Evolutionary conservation across 2,113 vertebrate genomes (phyloP).

Genomic region (Xenopus laevis): DNA sequence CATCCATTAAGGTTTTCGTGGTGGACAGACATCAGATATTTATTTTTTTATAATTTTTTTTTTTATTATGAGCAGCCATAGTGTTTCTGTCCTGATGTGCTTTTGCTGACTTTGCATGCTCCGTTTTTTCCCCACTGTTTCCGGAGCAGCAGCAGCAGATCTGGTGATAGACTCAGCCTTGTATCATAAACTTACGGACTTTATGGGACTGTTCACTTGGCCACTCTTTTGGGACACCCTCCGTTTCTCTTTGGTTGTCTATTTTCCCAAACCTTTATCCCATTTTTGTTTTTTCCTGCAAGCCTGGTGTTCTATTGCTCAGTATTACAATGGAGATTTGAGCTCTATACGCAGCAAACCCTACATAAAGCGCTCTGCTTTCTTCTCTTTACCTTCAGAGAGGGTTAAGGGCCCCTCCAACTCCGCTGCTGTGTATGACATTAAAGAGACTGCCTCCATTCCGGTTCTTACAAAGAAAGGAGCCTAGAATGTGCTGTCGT

Average conservation of each 20-base stretch:
- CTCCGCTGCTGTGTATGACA: constrained; percentile 37
- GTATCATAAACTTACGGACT: constrained; percentile 25
- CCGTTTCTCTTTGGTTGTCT: constrained; percentile 47
- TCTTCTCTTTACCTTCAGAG: constrained; percentile 53
- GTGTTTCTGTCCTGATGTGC: background rate
- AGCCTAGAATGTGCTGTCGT: constrained; percentile 59
- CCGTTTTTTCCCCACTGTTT: constrained; percentile 59
- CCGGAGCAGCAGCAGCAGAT: constrained; percentile 61
- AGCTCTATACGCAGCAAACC: constrained; percentile 59
- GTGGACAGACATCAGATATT: background rate
- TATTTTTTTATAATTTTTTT: background rate
- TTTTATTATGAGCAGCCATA: background rate
- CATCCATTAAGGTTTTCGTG: background rate
- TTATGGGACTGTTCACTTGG: background rate
- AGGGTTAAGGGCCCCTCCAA: constrained; percentile 56
- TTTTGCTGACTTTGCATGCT: constrained; percentile 78
- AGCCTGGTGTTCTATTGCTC: constrained; percentile 56
- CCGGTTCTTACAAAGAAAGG: constrained; percentile 59
- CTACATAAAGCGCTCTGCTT: constrained; percentile 48
- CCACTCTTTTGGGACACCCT: background rate
- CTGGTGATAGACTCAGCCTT: background rate
- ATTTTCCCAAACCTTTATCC: constrained; percentile 46
- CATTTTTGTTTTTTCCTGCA: constrained; percentile 35
- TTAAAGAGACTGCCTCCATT: constrained; percentile 51
- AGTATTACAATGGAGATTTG: constrained; percentile 72